Evolutionary conservation across 2,113 vertebrate species (phyloP).

Genomic region (Hymenochirus boettgeri): DNA sequence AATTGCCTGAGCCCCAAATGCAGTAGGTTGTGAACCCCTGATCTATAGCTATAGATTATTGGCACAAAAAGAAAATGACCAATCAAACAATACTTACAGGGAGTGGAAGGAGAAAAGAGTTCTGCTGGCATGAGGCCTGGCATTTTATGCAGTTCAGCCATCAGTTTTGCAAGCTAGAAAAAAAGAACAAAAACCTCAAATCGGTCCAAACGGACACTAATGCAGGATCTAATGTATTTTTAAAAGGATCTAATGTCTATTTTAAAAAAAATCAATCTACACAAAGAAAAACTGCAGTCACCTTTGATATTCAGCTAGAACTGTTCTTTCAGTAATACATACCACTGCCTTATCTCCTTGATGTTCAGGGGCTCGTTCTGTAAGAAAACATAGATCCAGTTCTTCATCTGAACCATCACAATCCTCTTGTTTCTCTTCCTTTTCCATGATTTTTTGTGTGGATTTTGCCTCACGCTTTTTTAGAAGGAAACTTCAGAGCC

Average conservation of each 20-base stretch:
- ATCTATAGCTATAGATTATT: too few relatives aligned
- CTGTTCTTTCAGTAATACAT: too few relatives aligned
- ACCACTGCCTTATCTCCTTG: constrained; percentile 97
- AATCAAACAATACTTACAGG: constrained; percentile 63
- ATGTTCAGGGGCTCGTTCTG: constrained; percentile 91
- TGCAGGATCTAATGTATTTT: rapidly evolving
- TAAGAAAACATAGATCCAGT: constrained; percentile 71
- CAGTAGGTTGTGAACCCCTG: too few relatives aligned
- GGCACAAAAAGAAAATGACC: too few relatives aligned
- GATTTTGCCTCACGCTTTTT: constrained; percentile 50
- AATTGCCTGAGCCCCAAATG: too few relatives aligned
- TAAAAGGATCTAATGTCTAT: constrained; percentile 5
- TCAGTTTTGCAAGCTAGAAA: constrained; percentile 86
- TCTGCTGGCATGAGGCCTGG: constrained; percentile 70
- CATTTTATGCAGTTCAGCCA: constrained; percentile 87
- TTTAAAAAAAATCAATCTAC: background rate
- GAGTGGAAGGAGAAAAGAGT: constrained; percentile 53
- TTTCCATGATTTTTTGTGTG: constrained; percentile 37
- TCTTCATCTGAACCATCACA: constrained; percentile 64
- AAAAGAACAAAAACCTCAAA: background rate
- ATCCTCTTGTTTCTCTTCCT: constrained; percentile 38
- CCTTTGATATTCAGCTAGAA: background rate
- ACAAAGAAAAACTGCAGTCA: background rate
- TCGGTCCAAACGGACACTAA: too few relatives aligned
- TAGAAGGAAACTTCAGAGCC: constrained; percentile 77